Evolutionary conservation across 2,797 vertebrate species (phyloP), one percentile per base, ranked within the genome.

Genomic region (Scarus forsteni): DNA sequence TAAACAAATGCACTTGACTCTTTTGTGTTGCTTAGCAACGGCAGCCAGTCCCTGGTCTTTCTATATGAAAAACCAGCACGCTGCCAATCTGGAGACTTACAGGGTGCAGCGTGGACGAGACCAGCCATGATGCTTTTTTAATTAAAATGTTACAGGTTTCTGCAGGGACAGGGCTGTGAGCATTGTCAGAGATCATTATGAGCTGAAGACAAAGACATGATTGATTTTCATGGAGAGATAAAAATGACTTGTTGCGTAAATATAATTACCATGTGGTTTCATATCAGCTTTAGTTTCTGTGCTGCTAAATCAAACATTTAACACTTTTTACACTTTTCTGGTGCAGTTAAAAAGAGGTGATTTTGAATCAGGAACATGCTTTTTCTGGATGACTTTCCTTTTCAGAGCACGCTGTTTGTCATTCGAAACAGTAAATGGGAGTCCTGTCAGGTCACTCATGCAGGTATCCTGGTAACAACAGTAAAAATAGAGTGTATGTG

Each of bases 1-100:
- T 89, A 88, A 89, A 89, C 79, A 90, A 88, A 90, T 77, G 69
- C 81, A 80, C 85, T 90, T 87, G 80, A 92, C 85, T 91, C 80
- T 90, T 91, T 92, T 92, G 87, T 91, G 91, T 93, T 93, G 90
- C 91, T 73, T 81, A 92, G 92, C 92, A 93, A 93, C 91, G 19
- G 45, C 84, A 85, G 77, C 79, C 84, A 84, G 81, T 85, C 84
- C 79, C 81, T 77, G 83, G 40, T 88, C 87, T 87, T 89, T 82
- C 84, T 87, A 88, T 90, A 91, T 89, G 89, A 89, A 86, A 88
- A 87, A 79, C 60, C 88, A 83, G 87, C 83, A 85, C 81, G 85
- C 84, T 75, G 73, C 85, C 84, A 87, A 87, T 91, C 89, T 90
- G 79, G 62, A 92, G 86, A 87, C 77, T 83, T 75, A 81, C 80